Base-by-base conservation (phyloP, 2,113 vertebrate genomes). In the Asarcornis scutulata region DNA sequence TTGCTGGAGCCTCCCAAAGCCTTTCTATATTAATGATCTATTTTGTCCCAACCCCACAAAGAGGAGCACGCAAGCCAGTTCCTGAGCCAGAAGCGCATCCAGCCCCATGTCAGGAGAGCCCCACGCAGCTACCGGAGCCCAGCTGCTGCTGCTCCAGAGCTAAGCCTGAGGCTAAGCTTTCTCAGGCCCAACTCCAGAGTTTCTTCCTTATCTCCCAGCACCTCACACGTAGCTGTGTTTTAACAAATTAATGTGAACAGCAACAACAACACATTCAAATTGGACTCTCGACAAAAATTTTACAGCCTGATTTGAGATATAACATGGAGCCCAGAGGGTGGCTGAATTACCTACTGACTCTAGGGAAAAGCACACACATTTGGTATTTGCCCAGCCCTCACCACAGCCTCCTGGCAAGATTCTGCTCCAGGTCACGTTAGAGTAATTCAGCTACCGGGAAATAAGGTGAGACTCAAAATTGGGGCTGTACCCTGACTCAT, bases 171-270 rank as follows among this genome's bases (percentile, higher is more conserved):
- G 63, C 71, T 69, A 87, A 55, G 32, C 34, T 72, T 60, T 48
- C 79, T 76, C 53, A 71, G 48, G 32, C 38, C 56, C 2, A 8
- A 36, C 29, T 81, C 64, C 73, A 90, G 62, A 38, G 64, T 52
- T 81, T 78, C 60, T 80, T 83, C 42, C n/a, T 0, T 44, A 38
- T 81, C 26, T 91, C 66, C 48, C 14, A 84, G 34, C 56, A 75
- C 68, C 50, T 93, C 68, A 67, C 60, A 84, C 68, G 72, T 12
- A 38, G 42, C 16, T 89, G 63, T 11, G 2, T 79, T 78, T 86
- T 91, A 72, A 90, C 32, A 93, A 96, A 94, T 89, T 72, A 91
- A 66, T n/a, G 71, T 64, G 44, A 82, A 56, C 2, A 89, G 88
- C 22, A 64, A 64, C 36, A 64, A 64, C 92, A 89, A 34, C 58